Evolutionary conservation across 2,113 vertebrate genomes (phyloP).

Genomic region (Oncorhynchus keta): DNA sequence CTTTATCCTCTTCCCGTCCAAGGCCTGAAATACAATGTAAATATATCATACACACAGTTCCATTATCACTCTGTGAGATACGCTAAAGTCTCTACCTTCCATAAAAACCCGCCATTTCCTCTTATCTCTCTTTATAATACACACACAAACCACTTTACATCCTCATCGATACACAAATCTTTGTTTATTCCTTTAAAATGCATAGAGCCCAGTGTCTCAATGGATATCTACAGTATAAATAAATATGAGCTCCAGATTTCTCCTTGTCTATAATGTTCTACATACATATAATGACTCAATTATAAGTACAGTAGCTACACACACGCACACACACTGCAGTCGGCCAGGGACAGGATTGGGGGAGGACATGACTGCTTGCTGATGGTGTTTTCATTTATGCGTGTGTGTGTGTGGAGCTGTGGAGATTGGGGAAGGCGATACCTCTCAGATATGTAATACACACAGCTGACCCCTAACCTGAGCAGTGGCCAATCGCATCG

Average conservation of each 20-base stretch:
- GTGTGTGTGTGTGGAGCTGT: neutral
- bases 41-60: neutral
- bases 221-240: too few species aligned
- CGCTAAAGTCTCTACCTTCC: too few species aligned
- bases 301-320: too few species aligned
- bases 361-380: neutral
- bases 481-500: slow-evolving; percentile 32
- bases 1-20: neutral
- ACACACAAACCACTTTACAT: neutral
- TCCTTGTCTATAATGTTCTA: too few species aligned
- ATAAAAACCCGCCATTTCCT: neutral
- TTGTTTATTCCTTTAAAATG: too few species aligned
- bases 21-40: neutral
- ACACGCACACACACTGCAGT: too few species aligned
- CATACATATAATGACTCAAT: too few species aligned
- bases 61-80: too few species aligned
- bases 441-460: slow-evolving; percentile 18
- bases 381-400: neutral
- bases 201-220: too few species aligned
- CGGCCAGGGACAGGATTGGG: too few species aligned
- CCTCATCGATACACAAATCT: too few species aligned
- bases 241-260: too few species aligned
- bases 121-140: neutral
- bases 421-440: slow-evolving; percentile 4
- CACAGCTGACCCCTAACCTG: slow-evolving; percentile 45